Percentiles rank a stretch among this genome's conserved stretches.
phyloP scores from a whole-genome alignment of 1,140 invertebrate species.

The Procambarus virginalis region DNA sequence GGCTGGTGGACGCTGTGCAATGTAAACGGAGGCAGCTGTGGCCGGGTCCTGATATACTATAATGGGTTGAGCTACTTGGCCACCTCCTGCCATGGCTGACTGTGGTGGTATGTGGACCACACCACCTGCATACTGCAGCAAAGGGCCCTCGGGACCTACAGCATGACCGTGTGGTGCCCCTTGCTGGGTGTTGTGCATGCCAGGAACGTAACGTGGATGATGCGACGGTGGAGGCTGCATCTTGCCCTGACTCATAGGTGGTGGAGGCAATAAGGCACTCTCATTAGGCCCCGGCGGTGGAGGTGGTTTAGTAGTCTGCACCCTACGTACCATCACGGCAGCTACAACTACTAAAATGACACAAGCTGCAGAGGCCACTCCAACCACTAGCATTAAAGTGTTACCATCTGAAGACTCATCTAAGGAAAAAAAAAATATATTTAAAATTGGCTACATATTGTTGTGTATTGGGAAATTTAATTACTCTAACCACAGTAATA shows the following conservation, averaged over 20 bases:
- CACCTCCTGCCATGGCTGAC: slow-evolving; percentile 54
- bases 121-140: slow-evolving; percentile 47
- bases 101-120: slow-evolving; percentile 58
- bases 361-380: slow-evolving; percentile 39
- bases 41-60: slow-evolving; percentile 60
- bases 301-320: slow-evolving; percentile 48
- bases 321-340: slow-evolving; percentile 35
- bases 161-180: slow-evolving; percentile 49
- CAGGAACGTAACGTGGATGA: slow-evolving; percentile 51
- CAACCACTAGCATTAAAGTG: slow-evolving; percentile 36
- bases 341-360: slow-evolving; percentile 30
- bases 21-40: slow-evolving; percentile 55
- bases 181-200: slow-evolving; percentile 33
- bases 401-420: slow-evolving; percentile 45
- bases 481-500: no score
- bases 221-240: slow-evolving; percentile 49
- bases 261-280: slow-evolving; percentile 46
- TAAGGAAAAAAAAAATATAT: slow-evolving; percentile 5
- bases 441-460: neutral
- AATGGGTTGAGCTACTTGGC: slow-evolving; percentile 53
- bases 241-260: slow-evolving; percentile 47
- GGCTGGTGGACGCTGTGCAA: slow-evolving; percentile 52
- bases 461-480: no score
- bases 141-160: slow-evolving; percentile 48
- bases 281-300: slow-evolving; percentile 51